phyloP scores from a whole-genome alignment of 2,113 vertebrate genomes.

The Eublepharis macularius region DNA sequence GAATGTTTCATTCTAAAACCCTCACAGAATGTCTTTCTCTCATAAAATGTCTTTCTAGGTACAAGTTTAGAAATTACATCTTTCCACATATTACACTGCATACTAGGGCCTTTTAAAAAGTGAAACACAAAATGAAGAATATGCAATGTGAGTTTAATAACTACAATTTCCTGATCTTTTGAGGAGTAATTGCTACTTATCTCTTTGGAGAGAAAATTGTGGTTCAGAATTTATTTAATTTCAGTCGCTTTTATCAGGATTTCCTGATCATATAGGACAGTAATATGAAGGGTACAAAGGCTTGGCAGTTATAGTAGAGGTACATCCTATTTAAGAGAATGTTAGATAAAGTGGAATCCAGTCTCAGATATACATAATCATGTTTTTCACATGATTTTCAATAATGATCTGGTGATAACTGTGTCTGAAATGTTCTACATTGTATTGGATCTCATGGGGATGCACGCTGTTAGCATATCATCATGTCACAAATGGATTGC shows the following conservation, averaged over 20 bases:
- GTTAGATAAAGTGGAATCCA: conserved; percentile 62
- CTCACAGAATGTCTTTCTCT: neutral
- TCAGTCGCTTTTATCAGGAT: conserved; percentile 67
- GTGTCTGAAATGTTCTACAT: neutral
- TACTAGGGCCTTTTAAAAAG: conserved; percentile 42
- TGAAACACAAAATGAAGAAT: conserved; percentile 37
- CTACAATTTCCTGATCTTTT: conserved; percentile 50
- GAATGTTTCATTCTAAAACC: neutral
- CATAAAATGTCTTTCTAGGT: neutral
- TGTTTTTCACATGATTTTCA: conserved; percentile 55
- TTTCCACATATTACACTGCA: conserved; percentile 17
- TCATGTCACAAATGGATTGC: neutral
- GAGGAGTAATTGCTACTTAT: conserved; percentile 42
- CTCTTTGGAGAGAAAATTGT: conserved; percentile 40
- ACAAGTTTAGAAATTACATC: rapidly evolving
- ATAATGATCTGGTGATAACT: neutral
- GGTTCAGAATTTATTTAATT: conserved; percentile 52
- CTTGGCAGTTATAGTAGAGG: conserved; percentile 70
- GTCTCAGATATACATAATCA: conserved; percentile 43
- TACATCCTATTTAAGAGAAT: conserved; percentile 62
- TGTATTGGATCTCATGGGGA: neutral
- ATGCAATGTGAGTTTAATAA: conserved; percentile 57
- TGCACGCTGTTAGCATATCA: neutral
- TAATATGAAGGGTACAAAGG: conserved; percentile 68
- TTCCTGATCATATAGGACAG: conserved; percentile 61